Percentiles rank a stretch among this genome's conserved stretches.
phyloP scores from a whole-genome alignment of 92 coral and sea anemone genomes.

The Ricordea florida region DNA sequence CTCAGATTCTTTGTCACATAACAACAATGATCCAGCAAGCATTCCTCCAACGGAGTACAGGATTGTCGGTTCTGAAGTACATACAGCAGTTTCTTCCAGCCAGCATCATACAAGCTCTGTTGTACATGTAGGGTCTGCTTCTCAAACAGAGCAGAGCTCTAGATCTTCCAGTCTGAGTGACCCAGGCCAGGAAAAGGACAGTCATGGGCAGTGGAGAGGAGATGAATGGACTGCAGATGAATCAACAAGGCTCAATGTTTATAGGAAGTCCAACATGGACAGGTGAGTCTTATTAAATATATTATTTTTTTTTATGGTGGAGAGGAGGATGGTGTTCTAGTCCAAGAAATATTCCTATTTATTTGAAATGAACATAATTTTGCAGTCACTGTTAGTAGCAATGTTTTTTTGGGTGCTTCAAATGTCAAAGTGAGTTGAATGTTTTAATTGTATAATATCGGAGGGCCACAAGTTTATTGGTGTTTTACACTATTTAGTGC shows the following conservation, averaged over 20 bases:
- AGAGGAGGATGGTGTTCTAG: too few relatives aligned
- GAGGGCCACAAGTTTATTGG: too few relatives aligned
- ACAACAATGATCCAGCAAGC: not conserved
- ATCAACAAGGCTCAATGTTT: slow-evolving; percentile 9
- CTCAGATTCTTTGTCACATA: too few relatives aligned
- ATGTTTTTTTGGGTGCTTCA: too few relatives aligned
- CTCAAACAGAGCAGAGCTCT: not conserved
- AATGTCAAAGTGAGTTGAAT: too few relatives aligned
- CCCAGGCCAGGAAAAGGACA: not conserved
- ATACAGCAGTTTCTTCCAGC: not conserved
- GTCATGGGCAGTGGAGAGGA: not conserved
- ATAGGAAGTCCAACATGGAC: not conserved
- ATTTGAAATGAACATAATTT: too few relatives aligned
- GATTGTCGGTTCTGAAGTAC: slow-evolving; percentile 14
- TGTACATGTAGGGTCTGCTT: slow-evolving; percentile 4
- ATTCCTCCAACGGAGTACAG: slow-evolving; percentile 2
- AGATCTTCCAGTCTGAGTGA: not conserved
- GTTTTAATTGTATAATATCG: too few relatives aligned
- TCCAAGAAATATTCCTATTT: too few relatives aligned
- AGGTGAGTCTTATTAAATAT: too few relatives aligned
- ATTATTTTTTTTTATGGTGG: too few relatives aligned
- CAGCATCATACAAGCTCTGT: slow-evolving; percentile 16
- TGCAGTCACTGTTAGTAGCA: too few relatives aligned
- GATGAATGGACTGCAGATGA: not conserved
- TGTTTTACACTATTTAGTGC: too few relatives aligned